Evolutionary conservation across 2,113 vertebrate genomes (phyloP).

Genomic region (Hippocampus barbouri): DNA sequence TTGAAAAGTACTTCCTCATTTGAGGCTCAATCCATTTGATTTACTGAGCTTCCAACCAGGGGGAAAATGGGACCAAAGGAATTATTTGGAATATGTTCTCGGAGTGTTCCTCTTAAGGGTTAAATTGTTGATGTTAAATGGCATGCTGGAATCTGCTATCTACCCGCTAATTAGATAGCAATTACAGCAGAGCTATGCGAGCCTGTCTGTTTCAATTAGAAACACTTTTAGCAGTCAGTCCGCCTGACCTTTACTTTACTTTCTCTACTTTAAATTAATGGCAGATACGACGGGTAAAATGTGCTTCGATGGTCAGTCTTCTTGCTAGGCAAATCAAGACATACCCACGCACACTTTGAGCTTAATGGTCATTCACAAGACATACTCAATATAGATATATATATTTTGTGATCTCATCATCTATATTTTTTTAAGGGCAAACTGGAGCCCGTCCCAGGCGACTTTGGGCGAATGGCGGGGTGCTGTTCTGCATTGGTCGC

Average conservation of each 20-base stretch:
- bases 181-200: conserved; percentile 68
- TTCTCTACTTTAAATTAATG: conserved; percentile 63
- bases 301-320: neutral
- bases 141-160: conserved; percentile 66
- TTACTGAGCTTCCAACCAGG: conserved; percentile 46
- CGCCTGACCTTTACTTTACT: conserved; percentile 69
- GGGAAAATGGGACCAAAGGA: conserved; percentile 27
- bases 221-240: conserved; percentile 59
- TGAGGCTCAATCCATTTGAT: conserved; percentile 13
- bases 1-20: conserved; percentile 16
- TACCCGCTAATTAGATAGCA: conserved; percentile 74
- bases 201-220: conserved; percentile 72
- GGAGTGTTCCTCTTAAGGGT: conserved; percentile 52
- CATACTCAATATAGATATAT: neutral
- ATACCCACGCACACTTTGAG: conserved; percentile 12
- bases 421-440: neutral
- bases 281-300: conserved; percentile 30
- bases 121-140: conserved; percentile 74
- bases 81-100: conserved; percentile 42
- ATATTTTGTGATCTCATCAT: too few relatives aligned
- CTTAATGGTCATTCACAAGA: neutral
- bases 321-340: conserved; percentile 18
- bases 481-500: neutral
- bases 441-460: neutral
- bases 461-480: neutral